These are phyloP conservation scores for Ceraclea dissimilis DNA, from an alignment of 2,888 invertebrate genomes.

Conservation along the genomic window DNA sequence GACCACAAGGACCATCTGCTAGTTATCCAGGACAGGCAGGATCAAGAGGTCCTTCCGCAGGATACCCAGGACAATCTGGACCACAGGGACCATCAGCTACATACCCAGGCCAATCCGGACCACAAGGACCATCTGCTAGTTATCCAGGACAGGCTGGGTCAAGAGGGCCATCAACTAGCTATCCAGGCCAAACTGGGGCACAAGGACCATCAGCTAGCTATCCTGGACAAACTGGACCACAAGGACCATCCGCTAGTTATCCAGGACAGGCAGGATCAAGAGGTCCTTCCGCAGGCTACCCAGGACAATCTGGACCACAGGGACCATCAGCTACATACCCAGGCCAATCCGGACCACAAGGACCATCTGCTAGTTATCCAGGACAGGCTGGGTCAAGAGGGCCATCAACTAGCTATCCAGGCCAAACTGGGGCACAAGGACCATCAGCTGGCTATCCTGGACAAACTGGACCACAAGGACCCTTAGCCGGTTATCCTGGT, in stretches of 20 bases:
- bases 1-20: constrained; percentile 30
- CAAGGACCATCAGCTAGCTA: constrained; percentile 24
- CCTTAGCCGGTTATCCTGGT: constrained; percentile 28
- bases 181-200: constrained; percentile 27
- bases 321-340: constrained; percentile 31
- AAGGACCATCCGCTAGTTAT: constrained; percentile 28
- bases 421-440: constrained; percentile 28
- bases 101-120: constrained; percentile 26
- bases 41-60: constrained; percentile 24
- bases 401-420: constrained; percentile 30
- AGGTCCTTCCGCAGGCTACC: constrained; percentile 27
- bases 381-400: constrained; percentile 20
- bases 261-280: constrained; percentile 24
- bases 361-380: constrained; percentile 28
- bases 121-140: constrained; percentile 30
- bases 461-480: constrained; percentile 31
- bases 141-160: constrained; percentile 26
- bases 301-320: constrained; percentile 24
- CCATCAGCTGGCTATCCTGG: constrained; percentile 28
- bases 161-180: constrained; percentile 28
- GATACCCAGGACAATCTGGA: constrained; percentile 26
- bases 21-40: constrained; percentile 26
- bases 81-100: constrained; percentile 25
- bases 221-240: constrained; percentile 23
- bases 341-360: constrained; percentile 27